A percentile compares a stretch with the other conserved stretches of the same genome.
Evolutionary conservation across 92 coral and sea anemone genomes (phyloP).

Genomic region (Montipora capitata): DNA sequence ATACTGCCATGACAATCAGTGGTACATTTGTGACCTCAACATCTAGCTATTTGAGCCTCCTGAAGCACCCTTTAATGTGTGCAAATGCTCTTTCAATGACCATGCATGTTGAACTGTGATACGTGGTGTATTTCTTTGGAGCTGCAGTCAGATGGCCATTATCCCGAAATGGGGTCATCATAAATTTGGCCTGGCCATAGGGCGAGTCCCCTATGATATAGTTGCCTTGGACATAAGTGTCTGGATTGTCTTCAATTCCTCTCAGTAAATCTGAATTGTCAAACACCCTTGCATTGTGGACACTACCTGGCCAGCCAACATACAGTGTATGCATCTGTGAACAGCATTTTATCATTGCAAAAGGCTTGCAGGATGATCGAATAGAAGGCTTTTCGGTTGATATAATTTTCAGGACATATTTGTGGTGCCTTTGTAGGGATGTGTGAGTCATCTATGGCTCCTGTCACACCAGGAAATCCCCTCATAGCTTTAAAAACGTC

Average conservation of each 20-base stretch:
- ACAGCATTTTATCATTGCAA: constrained; percentile 52
- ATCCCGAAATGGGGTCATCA: constrained; percentile 52
- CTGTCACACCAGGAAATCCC: background rate
- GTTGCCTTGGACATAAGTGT: constrained; percentile 50
- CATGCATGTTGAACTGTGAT: constrained; percentile 53
- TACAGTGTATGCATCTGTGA: constrained; percentile 42
- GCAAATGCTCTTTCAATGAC: constrained; percentile 57
- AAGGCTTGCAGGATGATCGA: constrained; percentile 60
- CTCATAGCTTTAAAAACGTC: background rate
- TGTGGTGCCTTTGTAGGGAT: no score
- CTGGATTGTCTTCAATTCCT: constrained; percentile 8
- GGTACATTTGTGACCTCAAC: constrained; percentile 53
- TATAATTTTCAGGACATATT: background rate
- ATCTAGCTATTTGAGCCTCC: constrained; percentile 55
- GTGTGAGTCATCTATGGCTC: no score
- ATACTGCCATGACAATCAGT: constrained; percentile 56
- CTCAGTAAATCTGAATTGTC: constrained; percentile 59
- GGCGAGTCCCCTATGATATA: constrained; percentile 60
- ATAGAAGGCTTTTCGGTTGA: constrained; percentile 47
- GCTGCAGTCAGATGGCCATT: constrained; percentile 56
- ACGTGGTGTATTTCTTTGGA: constrained; percentile 39
- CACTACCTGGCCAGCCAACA: constrained; percentile 66
- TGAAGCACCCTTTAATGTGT: constrained; percentile 49
- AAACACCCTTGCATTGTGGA: constrained; percentile 49
- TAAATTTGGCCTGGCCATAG: constrained; percentile 34